phyloP scores from a whole-genome alignment of 2,888 invertebrate species.

The Cenopis cana region DNA sequence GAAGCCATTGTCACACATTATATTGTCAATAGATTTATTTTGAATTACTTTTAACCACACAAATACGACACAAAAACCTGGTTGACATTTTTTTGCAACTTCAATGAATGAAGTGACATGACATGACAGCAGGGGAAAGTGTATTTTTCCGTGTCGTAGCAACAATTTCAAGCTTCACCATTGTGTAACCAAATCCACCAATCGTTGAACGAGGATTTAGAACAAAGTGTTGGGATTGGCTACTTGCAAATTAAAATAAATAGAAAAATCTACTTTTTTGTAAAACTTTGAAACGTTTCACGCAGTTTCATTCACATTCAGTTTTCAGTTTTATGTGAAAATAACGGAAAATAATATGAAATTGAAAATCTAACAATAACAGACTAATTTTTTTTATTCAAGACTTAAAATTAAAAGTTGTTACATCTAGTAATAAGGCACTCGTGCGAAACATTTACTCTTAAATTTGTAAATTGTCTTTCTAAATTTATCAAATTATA shows the following conservation, averaged over 20 bases:
- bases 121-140: constrained; percentile 37
- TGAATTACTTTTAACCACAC: constrained; percentile 70
- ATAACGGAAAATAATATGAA: too few relatives aligned
- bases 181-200: constrained; percentile 17
- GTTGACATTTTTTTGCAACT: constrained; percentile 65
- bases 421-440: too few relatives aligned
- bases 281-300: background rate
- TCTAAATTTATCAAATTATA: too few relatives aligned
- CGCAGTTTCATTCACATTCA: background rate
- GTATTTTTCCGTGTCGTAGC: constrained; percentile 20
- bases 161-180: constrained; percentile 12
- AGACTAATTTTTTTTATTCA: background rate
- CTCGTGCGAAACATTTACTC: background rate
- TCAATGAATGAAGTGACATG: constrained; percentile 53
- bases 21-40: constrained; percentile 69
- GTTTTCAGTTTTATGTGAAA: background rate
- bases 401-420: too few relatives aligned
- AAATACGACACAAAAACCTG: constrained; percentile 71
- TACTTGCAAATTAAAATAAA: background rate
- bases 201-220: constrained; percentile 12
- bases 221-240: background rate
- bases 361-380: background rate
- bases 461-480: too few relatives aligned
- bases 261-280: constrained; percentile 7
- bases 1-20: constrained; percentile 92